Percentiles rank a stretch among this genome's conserved stretches.
Evolutionary conservation across 2,797 vertebrate genomes (phyloP).

Genomic region (Tolypeutes matacus): DNA sequence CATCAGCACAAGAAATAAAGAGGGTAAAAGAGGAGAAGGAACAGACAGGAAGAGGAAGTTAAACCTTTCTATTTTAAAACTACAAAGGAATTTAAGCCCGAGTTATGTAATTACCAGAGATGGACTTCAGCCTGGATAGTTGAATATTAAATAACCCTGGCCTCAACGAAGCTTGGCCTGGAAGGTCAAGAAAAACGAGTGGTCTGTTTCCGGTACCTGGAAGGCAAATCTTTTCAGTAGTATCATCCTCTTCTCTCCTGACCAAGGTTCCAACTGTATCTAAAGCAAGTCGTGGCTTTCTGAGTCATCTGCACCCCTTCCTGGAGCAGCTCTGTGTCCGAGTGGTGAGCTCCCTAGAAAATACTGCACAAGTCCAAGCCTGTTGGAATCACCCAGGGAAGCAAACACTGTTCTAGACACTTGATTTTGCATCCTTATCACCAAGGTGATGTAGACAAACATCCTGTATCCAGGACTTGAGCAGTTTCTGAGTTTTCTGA

Average conservation of each 20-base stretch:
- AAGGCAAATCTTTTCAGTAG: not conserved
- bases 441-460: not conserved
- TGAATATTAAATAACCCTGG: not conserved
- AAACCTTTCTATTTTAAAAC: not conserved
- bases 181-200: not conserved
- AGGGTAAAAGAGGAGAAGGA: accelerated
- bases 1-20: constrained; percentile 8
- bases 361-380: constrained; percentile 3
- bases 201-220: not conserved
- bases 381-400: not conserved
- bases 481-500: not conserved
- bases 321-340: not conserved
- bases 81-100: not conserved
- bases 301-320: not conserved
- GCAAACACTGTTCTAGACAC: not conserved
- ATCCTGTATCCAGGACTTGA: not conserved
- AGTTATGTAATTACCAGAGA: constrained; percentile 4
- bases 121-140: not conserved
- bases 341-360: not conserved
- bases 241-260: not conserved
- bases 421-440: not conserved
- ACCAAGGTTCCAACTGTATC: not conserved
- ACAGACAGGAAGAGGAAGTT: not conserved
- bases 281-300: not conserved
- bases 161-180: not conserved